Evolutionary conservation across 2,888 invertebrate genomes (phyloP), one percentile per base, ranked within the genome.

Genomic region (Epirrita christyi): DNA sequence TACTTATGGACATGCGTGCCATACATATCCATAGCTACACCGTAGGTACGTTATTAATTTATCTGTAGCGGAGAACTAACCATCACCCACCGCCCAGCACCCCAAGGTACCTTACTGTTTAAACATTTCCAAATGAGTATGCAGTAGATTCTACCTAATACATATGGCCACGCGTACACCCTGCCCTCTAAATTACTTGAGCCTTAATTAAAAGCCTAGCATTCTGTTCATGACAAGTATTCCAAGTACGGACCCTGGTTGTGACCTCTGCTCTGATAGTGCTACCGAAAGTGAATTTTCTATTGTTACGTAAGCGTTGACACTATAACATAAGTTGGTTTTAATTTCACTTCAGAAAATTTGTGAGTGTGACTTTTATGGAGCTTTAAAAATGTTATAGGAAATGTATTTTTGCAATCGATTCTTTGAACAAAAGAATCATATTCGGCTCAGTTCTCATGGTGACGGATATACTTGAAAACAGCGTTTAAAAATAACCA

Each of bases 91-190:
- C 77, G 64, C 72, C 75, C 71, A 74, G 75, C 78, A 59, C 65
- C 67, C 63, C 55, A 43, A 52, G 52, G 62, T 66, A 66, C 79
- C 74, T 73, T 73, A 66, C 81, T 85, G 88, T 88, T 91, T 88
- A 89, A 91, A 90, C 89, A 89, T 87, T 86, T 85, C 91, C 82
- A 89, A 92, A 89, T 86, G 90, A 88, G 90, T 89, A 88, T 90
- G 90, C 91, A 88, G 85, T 86, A 86, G 85, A 86, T 83, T 86
- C 80, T 83, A 76, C 81, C 81, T 83, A 81, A 85, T 81, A 86
- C 85, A 85, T 66, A 70, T 82, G 83, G 83, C 80, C 85, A 82
- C 72, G 81, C 82, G 79, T 80, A 77, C 72, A 67, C 73, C 78
- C 83, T 80, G 80, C 85, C 82, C 82, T 83, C 83, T 89, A 88